Conservation (phyloP, 2,113 vertebrate species). For the Atlantisia rogersi region DNA sequence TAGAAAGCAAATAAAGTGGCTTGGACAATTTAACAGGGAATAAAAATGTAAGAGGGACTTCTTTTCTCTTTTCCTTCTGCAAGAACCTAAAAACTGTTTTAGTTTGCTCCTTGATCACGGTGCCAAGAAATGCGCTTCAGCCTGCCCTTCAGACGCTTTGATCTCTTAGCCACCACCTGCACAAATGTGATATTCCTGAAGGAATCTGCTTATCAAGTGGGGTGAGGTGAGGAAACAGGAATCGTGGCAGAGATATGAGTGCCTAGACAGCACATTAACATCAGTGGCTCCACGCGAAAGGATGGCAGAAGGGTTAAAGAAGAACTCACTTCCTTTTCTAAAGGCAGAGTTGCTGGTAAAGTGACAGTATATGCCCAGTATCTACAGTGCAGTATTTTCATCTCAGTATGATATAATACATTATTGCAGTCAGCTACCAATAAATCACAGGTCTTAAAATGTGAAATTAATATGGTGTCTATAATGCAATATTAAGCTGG, state of each 20-base stretch:
- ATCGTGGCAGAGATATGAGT: not conserved
- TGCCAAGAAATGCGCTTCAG: not conserved
- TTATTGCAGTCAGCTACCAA: not conserved
- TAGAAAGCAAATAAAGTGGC: not conserved
- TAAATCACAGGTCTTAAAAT: not conserved
- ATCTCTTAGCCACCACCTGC: not conserved
- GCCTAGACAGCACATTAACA: not conserved
- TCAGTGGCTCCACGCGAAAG: not conserved
- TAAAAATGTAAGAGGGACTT: not conserved
- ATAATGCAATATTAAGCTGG: not conserved
- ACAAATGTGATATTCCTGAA: not conserved
- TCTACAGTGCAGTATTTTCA: not conserved
- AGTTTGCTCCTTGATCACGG: not conserved
- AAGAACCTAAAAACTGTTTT: not conserved
- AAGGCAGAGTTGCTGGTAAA: not conserved
- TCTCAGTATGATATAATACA: not conserved
- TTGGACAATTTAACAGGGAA: not conserved
- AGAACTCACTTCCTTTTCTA: not conserved
- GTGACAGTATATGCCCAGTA: not conserved
- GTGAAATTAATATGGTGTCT: not conserved
- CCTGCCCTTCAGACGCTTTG: constrained; percentile 6
- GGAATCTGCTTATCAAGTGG: not conserved
- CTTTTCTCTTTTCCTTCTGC: not conserved
- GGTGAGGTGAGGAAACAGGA: not conserved
- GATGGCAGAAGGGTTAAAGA: not conserved